Conservation (phyloP, 2,113 vertebrate genomes). For the Galeopterus variegatus region DNA sequence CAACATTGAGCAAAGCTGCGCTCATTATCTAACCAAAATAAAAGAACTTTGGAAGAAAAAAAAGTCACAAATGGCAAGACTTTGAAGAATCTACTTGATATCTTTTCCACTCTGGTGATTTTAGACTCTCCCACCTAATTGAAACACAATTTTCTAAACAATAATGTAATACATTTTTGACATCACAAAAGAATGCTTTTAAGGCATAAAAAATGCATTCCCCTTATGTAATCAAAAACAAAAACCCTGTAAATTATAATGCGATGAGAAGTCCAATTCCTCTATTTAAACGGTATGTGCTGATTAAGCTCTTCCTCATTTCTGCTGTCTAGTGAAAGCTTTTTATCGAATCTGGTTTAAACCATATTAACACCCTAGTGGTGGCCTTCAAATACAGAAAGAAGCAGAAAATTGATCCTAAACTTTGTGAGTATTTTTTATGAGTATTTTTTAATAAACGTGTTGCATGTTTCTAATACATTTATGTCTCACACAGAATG, state of each 20-base stretch:
- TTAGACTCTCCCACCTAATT: slow-evolving; percentile 85
- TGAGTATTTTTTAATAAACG: slow-evolving; percentile 89
- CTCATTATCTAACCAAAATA: slow-evolving; percentile 85
- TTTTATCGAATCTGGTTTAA: slow-evolving; percentile 86
- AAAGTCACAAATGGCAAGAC: slow-evolving; percentile 81
- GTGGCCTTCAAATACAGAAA: slow-evolving; percentile 83
- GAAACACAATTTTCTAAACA: slow-evolving; percentile 88
- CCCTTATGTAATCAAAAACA: slow-evolving; percentile 89
- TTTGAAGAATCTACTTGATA: slow-evolving; percentile 86
- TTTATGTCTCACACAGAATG: slow-evolving; percentile 84
- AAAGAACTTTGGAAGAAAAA: slow-evolving; percentile 68
- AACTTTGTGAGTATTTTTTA: no score
- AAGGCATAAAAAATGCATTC: slow-evolving; percentile 88
- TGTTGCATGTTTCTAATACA: slow-evolving; percentile 80
- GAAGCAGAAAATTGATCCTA: slow-evolving; percentile 84
- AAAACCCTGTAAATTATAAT: slow-evolving; percentile 88
- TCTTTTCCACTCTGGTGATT: slow-evolving; percentile 87
- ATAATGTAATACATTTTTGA: slow-evolving; percentile 84
- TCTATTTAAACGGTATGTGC: slow-evolving; percentile 85
- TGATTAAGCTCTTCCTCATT: slow-evolving; percentile 87
- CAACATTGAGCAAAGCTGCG: slow-evolving; percentile 54
- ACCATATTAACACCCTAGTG: slow-evolving; percentile 82
- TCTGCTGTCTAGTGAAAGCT: slow-evolving; percentile 87
- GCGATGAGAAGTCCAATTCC: slow-evolving; percentile 85
- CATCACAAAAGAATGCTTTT: slow-evolving; percentile 86